Base-by-base conservation (phyloP, 2,113 vertebrate species). In the Silurus meridionalis region DNA sequence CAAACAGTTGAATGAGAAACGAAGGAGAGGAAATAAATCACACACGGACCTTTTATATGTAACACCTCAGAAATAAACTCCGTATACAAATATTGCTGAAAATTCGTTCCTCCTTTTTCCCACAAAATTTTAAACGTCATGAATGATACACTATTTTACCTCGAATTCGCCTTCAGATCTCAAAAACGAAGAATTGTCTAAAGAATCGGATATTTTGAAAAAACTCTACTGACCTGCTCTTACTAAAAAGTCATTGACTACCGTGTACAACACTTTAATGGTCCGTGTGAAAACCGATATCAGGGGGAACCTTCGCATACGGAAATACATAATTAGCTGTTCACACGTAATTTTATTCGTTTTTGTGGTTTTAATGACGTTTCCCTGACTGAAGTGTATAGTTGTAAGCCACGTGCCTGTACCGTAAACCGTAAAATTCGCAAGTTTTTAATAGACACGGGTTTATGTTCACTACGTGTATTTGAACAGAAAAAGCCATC, bases 241-340 rank as follows among this genome's bases (percentile, higher is more conserved):
- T 53, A 61, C 57, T 74, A 9, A 81, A 89, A 90, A 85, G 87
- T 58, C 19, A 28, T 50, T 81, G 11, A 84, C 80, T 83, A 91
- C 72, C 90, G 87, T 28, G 93, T 89, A 88, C 91, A 80, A 4
- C 91, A 6, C 10, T 19, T 83, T 74, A 58, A 74, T n/a, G 13
- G 37, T 90, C 93, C 95, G 93, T 48, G 21, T 23, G 57, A 90
- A 93, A 95, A 94, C 92, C 58, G 58, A 7, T 0, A 8, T 1
- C 2, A 8, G 17, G 6, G n/a, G 1, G 57, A 83, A 4, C 21
- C 85, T 93, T 93, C 90, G 8, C 0, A n/a, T 53, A 53, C n/a
- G 25, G 15, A 79, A 79, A 46, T 1, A 80, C 55, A 6, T 21
- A 1, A 46, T 21, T 21, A 8, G 17, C 57, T 60, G 53, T 79